Percentiles rank a stretch among this genome's conserved stretches.
Conservation (phyloP, 2,113 vertebrate species). For the Porphyrio hochstetteri region DNA sequence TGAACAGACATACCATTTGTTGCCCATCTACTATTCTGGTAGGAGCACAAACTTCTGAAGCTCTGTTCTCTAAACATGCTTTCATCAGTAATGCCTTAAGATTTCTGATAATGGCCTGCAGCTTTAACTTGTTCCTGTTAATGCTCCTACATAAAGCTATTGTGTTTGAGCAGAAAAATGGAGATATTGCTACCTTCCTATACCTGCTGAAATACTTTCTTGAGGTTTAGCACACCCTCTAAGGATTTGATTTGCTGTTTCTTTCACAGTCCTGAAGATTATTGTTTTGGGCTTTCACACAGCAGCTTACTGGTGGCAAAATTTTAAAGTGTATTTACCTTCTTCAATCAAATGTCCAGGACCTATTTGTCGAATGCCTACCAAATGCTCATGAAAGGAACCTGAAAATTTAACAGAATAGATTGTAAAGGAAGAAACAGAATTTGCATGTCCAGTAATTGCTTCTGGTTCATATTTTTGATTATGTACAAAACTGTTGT, state of each 20-base stretch:
- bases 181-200: not conserved
- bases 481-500: not conserved
- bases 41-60: not conserved
- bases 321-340: not conserved
- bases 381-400: not conserved
- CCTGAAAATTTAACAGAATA: not conserved
- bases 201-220: not conserved
- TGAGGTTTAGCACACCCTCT: not conserved
- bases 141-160: not conserved
- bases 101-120: not conserved
- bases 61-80: not conserved
- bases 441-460: not conserved
- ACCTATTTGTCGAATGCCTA: not conserved
- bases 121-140: not conserved
- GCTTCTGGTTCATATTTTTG: not conserved
- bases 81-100: not conserved
- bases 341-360: not conserved
- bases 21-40: accelerated
- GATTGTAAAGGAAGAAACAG: not conserved
- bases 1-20: not conserved
- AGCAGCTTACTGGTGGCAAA: not conserved
- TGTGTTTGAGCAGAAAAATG: not conserved
- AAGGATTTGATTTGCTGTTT: not conserved
- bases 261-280: not conserved
- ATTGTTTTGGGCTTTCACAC: not conserved